A percentile compares a stretch with the other conserved stretches of the same genome.
Evolutionary conservation across 2,888 invertebrate species (phyloP).

Genomic region (Stenurella melanura): DNA sequence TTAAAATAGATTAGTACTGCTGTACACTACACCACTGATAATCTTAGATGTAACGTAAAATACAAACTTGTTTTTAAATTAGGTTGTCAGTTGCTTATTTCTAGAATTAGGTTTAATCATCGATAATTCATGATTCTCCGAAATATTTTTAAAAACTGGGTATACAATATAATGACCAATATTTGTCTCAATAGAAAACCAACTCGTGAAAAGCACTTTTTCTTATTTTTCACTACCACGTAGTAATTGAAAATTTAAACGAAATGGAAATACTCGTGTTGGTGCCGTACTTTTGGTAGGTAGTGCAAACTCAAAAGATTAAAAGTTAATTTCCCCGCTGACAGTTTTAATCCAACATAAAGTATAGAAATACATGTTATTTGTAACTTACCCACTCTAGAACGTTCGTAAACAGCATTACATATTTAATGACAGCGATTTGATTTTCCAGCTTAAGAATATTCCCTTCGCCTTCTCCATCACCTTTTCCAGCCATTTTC

Average conservation of each 20-base stretch:
- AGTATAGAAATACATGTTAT: slow-evolving; percentile 13
- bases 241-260: not conserved
- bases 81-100: too few species aligned
- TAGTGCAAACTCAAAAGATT: not conserved
- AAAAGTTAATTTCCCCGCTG: not conserved
- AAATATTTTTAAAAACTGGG: too few species aligned
- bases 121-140: too few species aligned
- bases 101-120: too few species aligned
- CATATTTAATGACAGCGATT: slow-evolving; percentile 88
- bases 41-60: not conserved
- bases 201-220: too few species aligned
- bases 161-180: too few species aligned
- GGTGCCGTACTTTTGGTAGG: not conserved
- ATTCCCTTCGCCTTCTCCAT: slow-evolving; percentile 76
- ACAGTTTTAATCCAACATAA: not conserved
- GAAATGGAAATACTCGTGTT: not conserved
- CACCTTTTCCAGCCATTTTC: slow-evolving; percentile 77
- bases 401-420: slow-evolving; percentile 87
- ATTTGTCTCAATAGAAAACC: too few species aligned
- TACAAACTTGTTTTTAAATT: not conserved
- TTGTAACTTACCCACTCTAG: slow-evolving; percentile 83
- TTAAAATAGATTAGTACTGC: not conserved
- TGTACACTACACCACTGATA: not conserved
- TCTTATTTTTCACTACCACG: not conserved
- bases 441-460: slow-evolving; percentile 82